Evolutionary conservation across 2,888 invertebrate genomes (phyloP).

Genomic region (Troilus luridus): DNA sequence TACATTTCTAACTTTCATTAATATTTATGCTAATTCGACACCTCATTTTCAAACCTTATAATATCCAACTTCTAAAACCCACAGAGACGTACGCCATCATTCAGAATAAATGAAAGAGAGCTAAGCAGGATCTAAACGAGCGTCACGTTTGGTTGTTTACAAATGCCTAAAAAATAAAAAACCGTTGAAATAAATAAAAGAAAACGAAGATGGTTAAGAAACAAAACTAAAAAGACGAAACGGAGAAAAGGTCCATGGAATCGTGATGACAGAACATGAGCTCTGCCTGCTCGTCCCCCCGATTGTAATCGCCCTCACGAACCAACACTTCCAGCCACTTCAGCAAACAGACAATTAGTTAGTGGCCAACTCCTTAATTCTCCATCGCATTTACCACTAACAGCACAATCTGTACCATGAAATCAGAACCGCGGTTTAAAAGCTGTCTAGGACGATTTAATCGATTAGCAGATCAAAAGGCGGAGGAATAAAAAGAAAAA

Average conservation of each 20-base stretch:
- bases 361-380: neutral
- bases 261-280: constrained; percentile 45
- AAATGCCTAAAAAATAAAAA: neutral
- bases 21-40: too few relatives aligned
- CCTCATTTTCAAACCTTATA: too few relatives aligned
- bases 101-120: neutral
- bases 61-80: too few relatives aligned
- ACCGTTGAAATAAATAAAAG: neutral
- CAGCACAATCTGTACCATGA: neutral
- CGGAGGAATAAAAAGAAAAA: neutral
- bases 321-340: neutral
- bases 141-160: constrained; percentile 12
- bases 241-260: neutral
- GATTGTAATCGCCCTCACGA: constrained; percentile 33
- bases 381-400: neutral
- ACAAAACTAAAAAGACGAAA: constrained; percentile 35
- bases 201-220: neutral
- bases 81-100: neutral
- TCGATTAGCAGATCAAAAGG: neutral
- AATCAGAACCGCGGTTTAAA: neutral
- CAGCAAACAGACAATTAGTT: constrained; percentile 8
- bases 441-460: neutral
- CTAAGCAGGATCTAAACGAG: constrained; percentile 26
- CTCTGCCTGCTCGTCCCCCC: neutral
- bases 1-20: too few relatives aligned